Evolutionary conservation across 2,113 vertebrate genomes (phyloP).

Genomic region (Paramormyrops kingsleyae): DNA sequence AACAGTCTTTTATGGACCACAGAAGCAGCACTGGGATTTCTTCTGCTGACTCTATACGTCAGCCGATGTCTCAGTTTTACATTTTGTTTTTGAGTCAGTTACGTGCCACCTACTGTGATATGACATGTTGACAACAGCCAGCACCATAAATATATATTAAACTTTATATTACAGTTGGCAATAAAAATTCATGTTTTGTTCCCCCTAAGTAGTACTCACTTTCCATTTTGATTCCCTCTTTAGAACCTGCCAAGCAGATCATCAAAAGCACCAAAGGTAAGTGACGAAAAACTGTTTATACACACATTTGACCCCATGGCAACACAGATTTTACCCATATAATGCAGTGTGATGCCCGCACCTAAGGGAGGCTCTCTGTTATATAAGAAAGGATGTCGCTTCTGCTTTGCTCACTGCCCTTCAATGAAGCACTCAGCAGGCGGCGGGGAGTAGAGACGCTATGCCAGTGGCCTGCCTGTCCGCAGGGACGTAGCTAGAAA

Average conservation of each 20-base stretch:
- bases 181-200: neutral
- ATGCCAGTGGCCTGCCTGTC: neutral
- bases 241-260: slow-evolving; percentile 76
- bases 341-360: neutral
- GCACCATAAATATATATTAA: neutral
- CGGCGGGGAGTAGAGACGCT: neutral
- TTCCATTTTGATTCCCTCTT: slow-evolving; percentile 11
- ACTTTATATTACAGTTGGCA: neutral
- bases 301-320: neutral
- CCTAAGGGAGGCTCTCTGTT: neutral
- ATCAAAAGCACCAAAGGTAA: slow-evolving; percentile 55
- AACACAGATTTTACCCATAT: neutral
- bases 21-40: neutral
- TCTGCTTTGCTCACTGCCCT: neutral
- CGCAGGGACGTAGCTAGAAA: neutral
- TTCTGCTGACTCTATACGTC: neutral
- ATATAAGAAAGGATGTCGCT: neutral
- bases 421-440: neutral
- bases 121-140: neutral
- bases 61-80: neutral
- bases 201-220: slow-evolving; percentile 4
- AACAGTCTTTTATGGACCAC: neutral
- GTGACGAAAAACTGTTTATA: neutral
- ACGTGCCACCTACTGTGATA: neutral
- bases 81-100: neutral